These are phyloP conservation scores for honey bee (Apis mellifera) DNA, from an alignment of 1,140 invertebrate species.

Conservation along the genomic window DNA sequence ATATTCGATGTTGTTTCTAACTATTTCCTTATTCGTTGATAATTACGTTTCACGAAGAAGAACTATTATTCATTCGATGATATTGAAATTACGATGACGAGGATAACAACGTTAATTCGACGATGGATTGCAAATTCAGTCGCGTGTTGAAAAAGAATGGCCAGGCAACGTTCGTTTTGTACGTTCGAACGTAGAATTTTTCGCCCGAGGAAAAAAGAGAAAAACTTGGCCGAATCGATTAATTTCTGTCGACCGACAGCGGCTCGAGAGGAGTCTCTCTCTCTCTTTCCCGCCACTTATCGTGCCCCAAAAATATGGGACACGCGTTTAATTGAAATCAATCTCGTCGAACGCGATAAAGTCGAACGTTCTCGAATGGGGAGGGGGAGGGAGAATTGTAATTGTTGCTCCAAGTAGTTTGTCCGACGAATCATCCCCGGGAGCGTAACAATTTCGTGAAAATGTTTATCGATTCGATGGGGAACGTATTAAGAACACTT, in stretches of 20 bases:
- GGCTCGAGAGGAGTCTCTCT: slow-evolving; percentile 11
- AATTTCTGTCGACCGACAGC: slow-evolving; percentile 14
- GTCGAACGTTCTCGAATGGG: background rate
- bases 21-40: background rate
- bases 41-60: background rate
- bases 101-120: background rate
- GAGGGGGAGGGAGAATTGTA: background rate
- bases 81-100: no score
- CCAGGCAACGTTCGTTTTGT: background rate
- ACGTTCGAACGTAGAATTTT: background rate
- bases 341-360: slow-evolving; percentile 4
- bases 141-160: slow-evolving; percentile 13
- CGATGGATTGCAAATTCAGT: slow-evolving; percentile 21
- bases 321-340: slow-evolving; percentile 40
- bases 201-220: background rate
- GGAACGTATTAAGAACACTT: background rate
- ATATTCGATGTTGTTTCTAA: no score
- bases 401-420: background rate
- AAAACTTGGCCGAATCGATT: slow-evolving; percentile 6
- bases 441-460: background rate
- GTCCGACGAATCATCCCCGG: background rate
- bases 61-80: background rate
- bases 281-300: background rate
- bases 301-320: slow-evolving; percentile 16
- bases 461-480: background rate